Conservation (phyloP, 2,113 vertebrate species). For the Erythrolamprus reginae region DNA sequence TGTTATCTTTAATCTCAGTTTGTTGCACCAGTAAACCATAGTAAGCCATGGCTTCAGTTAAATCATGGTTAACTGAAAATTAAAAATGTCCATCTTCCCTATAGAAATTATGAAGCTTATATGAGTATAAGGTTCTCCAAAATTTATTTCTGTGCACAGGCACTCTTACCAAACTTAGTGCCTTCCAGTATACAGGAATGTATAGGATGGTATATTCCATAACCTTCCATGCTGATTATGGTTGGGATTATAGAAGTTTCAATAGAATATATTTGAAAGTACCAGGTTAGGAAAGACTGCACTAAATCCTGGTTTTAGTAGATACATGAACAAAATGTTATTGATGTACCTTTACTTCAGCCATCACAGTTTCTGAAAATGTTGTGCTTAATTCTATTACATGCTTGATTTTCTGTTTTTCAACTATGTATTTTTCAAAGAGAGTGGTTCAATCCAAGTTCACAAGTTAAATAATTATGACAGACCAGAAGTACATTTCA, state of each 20-base stretch:
- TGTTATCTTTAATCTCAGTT: not conserved
- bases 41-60: not conserved
- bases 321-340: not conserved
- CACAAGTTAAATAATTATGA: slow-evolving; percentile 48
- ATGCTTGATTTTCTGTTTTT: not conserved
- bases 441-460: slow-evolving; percentile 31
- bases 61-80: not conserved
- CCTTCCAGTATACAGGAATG: not conserved
- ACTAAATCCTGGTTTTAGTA: not conserved
- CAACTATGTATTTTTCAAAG: not conserved
- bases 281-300: not conserved
- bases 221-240: not conserved
- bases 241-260: not conserved
- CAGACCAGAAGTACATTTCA: slow-evolving; percentile 21
- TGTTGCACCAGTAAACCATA: not conserved
- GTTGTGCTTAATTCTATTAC: not conserved
- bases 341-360: not conserved
- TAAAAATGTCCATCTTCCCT: not conserved
- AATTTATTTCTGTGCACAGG: not conserved
- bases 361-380: not conserved
- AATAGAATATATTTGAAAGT: not conserved
- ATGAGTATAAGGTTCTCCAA: not conserved
- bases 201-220: not conserved
- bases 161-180: not conserved
- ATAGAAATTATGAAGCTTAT: not conserved